A percentile compares a stretch with the other conserved stretches of the same genome.
These are phyloP conservation scores for Ptyas mucosa DNA, from an alignment of 2,113 vertebrate genomes.

Conservation along the genomic window DNA sequence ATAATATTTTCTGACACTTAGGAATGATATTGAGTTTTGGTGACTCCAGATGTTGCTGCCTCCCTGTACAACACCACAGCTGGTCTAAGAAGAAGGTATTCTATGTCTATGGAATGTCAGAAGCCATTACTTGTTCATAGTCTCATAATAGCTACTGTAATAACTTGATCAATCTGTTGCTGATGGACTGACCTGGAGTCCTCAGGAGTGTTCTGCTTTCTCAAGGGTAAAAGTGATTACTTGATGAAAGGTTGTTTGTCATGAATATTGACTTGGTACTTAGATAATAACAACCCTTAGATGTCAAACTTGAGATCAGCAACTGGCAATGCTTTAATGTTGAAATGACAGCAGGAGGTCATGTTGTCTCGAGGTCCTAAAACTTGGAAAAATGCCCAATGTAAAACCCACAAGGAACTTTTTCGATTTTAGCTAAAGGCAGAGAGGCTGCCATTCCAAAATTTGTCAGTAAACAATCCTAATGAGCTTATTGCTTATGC, in stretches of 20 bases:
- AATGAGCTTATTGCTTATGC: constrained; percentile 18
- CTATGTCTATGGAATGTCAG: constrained; percentile 49
- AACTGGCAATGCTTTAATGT: constrained; percentile 59
- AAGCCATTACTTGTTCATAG: constrained; percentile 54
- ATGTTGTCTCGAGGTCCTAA: constrained; percentile 51
- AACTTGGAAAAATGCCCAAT: constrained; percentile 32
- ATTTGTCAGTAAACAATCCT: neutral
- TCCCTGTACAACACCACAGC: neutral
- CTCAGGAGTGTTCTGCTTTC: constrained; percentile 59
- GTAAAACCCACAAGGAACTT: constrained; percentile 33
- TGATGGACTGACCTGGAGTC: constrained; percentile 64
- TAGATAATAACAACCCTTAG: constrained; percentile 52
- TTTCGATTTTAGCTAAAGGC: constrained; percentile 15
- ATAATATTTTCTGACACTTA: neutral
- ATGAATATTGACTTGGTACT: constrained; percentile 65
- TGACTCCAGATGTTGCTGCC: neutral
- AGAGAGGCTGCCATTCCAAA: constrained; percentile 27
- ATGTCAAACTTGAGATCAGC: constrained; percentile 57
- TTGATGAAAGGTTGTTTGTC: constrained; percentile 68
- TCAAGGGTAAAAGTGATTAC: constrained; percentile 69
- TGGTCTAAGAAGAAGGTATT: neutral
- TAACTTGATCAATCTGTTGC: constrained; percentile 62
- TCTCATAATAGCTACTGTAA: constrained; percentile 67
- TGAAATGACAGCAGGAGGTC: constrained; percentile 53
- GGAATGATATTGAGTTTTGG: neutral